Base-by-base conservation (phyloP, 2,888 invertebrate genomes). In the Onchidella celtica region DNA sequence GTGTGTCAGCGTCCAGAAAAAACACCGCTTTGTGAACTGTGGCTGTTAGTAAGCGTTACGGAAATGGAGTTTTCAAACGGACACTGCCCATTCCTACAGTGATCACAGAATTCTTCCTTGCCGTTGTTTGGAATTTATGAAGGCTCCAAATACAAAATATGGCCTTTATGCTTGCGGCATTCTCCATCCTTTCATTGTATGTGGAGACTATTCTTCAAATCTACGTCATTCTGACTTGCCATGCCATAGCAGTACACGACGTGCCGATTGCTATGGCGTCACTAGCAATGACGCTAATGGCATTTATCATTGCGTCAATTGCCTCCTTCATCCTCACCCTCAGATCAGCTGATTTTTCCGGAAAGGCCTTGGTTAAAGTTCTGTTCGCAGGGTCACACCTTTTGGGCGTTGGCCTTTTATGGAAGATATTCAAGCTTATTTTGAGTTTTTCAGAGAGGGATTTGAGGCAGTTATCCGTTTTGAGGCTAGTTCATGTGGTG, bases 371-470 rank as follows among this genome's bases (percentile, higher is more conserved):
- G n/a, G 87, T 85, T 9, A 85, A 83, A 40, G 40, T 79, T 0
- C 61, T 88, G 6, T 90, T 89, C 80, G 84, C 86, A 14, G 78
- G 80, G 0, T 83, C 89, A 11, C 90, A 90, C 77, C 78, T 86
- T 2, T 79, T 86, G 24, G 89, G 89, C 81, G 79, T 89, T 6
- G 89, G 90, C 24, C 66, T 89, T 29, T 59, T 88, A 0, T 90
- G 90, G 90, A 78, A 90, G 32, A 83, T 86, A 27, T 80, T 87
- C 21, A 88, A 89, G 66, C 69, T 90, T 40, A 61, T 88, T 21
- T 80, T 87, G 38, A 72, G 86, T 11, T 88, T 86, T 66, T 88
- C 89, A 29, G 81, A 86, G 61, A 80, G 75, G 14, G 88, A 88
- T 68, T 87, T 87, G 87, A 63, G 81, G 36, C 88, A 90, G 63